A percentile compares a stretch with the other conserved stretches of the same genome.
phyloP scores from a whole-genome alignment of 2,797 vertebrate genomes.

The Acipenser oxyrinchus region DNA sequence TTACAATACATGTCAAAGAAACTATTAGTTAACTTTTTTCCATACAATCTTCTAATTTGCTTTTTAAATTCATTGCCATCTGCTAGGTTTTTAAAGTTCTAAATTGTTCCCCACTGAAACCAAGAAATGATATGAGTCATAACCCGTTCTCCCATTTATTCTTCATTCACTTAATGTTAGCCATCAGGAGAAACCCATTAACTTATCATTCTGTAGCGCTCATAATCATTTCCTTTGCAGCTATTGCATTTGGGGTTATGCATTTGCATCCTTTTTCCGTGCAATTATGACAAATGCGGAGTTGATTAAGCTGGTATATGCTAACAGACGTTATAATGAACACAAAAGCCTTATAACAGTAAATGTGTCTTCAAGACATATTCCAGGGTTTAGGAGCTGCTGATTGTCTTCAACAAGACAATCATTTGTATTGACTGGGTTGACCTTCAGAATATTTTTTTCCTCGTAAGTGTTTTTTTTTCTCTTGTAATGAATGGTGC shows the following conservation, averaged over 20 bases:
- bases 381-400: background rate
- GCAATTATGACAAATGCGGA: background rate
- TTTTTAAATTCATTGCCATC: constrained; percentile 59
- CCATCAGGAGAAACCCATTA: constrained; percentile 35
- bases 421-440: background rate
- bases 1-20: constrained; percentile 62
- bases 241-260: constrained; percentile 20
- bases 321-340: constrained; percentile 7
- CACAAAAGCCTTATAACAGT: background rate
- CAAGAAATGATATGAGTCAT: constrained; percentile 37
- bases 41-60: constrained; percentile 54
- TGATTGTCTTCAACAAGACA: background rate
- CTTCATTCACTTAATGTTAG: constrained; percentile 32
- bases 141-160: constrained; percentile 39
- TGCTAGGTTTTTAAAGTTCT: constrained; percentile 48
- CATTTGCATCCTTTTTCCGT: constrained; percentile 4
- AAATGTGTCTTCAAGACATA: background rate
- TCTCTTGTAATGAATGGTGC: background rate
- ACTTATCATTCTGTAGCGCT: constrained; percentile 32
- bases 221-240: constrained; percentile 37
- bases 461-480: background rate
- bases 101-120: constrained; percentile 31
- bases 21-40: constrained; percentile 42
- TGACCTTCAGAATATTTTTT: background rate
- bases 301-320: constrained; percentile 30